phyloP scores from a whole-genome alignment of 2,888 invertebrate genomes.

The Himalopsyche japonica region DNA sequence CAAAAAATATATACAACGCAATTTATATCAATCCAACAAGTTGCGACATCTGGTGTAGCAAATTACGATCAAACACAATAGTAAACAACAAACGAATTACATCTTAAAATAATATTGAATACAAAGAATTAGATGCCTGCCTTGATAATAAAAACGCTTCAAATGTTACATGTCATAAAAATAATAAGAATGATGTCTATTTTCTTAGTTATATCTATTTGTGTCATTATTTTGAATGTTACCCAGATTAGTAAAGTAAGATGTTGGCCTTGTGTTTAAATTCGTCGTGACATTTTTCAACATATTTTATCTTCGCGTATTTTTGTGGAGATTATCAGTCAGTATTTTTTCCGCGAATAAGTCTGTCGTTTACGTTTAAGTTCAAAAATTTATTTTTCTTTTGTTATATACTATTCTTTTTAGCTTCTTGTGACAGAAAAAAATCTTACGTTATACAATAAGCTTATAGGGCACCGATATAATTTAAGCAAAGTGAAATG shows the following conservation, averaged over 20 bases:
- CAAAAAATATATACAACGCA: too few species aligned
- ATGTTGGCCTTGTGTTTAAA: not conserved
- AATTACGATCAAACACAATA: too few species aligned
- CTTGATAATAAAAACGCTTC: too few species aligned
- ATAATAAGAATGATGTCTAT: not conserved
- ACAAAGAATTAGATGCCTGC: too few species aligned
- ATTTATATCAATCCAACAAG: too few species aligned
- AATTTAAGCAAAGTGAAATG: conserved; percentile 41
- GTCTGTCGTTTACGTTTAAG: not conserved
- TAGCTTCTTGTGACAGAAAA: not conserved
- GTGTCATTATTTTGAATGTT: not conserved
- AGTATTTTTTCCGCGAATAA: not conserved
- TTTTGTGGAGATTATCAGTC: not conserved
- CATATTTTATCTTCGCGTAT: not conserved
- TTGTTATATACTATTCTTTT: not conserved
- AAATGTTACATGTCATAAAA: not conserved
- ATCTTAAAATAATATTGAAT: too few species aligned
- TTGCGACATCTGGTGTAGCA: too few species aligned
- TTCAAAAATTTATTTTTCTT: not conserved
- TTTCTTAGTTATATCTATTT: not conserved
- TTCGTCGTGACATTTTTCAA: not conserved
- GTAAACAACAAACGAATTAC: too few species aligned
- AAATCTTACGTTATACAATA: not conserved
- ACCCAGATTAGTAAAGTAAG: not conserved
- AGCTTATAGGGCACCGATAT: not conserved